phyloP scores from a whole-genome alignment of 2,888 invertebrate species.

The Papilio elwesi region DNA sequence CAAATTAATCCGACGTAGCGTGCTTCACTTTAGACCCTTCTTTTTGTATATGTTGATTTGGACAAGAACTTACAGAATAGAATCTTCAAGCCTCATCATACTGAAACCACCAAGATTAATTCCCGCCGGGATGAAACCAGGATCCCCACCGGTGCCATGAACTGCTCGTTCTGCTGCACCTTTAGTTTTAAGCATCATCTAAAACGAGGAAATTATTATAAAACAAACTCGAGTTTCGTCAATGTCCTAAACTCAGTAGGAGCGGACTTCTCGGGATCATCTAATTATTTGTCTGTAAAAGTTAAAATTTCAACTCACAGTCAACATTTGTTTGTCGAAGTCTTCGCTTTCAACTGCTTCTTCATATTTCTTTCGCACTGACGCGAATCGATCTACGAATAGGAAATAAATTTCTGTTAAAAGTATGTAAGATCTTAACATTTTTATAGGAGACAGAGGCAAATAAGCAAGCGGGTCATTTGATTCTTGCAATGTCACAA shows the following conservation, averaged over 20 bases:
- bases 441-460: no score
- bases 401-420: neutral
- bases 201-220: neutral
- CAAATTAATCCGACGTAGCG: no score
- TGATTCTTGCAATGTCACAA: no score
- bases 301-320: conserved; percentile 49
- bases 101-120: conserved; percentile 67
- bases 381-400: conserved; percentile 53
- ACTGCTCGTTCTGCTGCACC: conserved; percentile 58
- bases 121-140: conserved; percentile 64
- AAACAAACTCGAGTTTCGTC: neutral
- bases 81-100: conserved; percentile 62
- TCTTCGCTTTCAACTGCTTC: conserved; percentile 44
- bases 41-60: neutral
- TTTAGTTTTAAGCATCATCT: conserved; percentile 54
- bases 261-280: no score
- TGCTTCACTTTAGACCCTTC: no score
- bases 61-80: conserved; percentile 59
- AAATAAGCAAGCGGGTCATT: no score
- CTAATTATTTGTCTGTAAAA: neutral
- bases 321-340: conserved; percentile 56
- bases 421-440: no score
- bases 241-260: no score
- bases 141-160: conserved; percentile 44
- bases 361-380: conserved; percentile 49